Evolutionary conservation across 37 sponge, comb jelly and placozoan species (phyloP), one percentile per base, ranked within the genome.

Genomic region (Haliclona indistincta): DNA sequence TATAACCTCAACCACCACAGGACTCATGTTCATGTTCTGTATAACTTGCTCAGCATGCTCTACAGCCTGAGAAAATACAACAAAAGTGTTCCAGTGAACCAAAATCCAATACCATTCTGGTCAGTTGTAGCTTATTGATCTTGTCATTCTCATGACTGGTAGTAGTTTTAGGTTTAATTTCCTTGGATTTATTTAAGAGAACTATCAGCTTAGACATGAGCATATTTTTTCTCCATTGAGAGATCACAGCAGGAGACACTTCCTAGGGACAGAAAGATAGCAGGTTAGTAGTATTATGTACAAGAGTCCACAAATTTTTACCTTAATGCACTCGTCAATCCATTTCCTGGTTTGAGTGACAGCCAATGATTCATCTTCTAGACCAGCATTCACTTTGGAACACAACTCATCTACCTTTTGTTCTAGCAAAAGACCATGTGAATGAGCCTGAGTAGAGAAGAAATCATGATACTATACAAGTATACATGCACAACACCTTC

Each of bases 201-300:
- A 68, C n/a, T 38, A 84, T 80, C 68, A 97, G 73, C 38, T 73
- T 39, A 5, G 52, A 64, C 28, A 95, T 81, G 78, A 97, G 73
- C 30, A 54, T 67, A 22, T 97, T 95, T 56, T 87, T 93, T 43
- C 76, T 63, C 97, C 97, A 93, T 15, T 89, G 93, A 17, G 97
- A 92, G 39, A 96, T 91, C 15, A 85, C 53, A 43, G 93, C 62
- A 22, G 68, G 28, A 22, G 86, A 88, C 36, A 93, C 64, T 3
- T 84, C 90, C 94, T 93, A n/a, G n/a, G n/a, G n/a, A n/a, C n/a
- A n/a, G n/a, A n/a, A n/a, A n/a, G n/a, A n/a, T n/a, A n/a, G n/a
- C n/a, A n/a, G n/a, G n/a, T n/a, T n/a, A n/a, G n/a, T n/a, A n/a
- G n/a, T n/a, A n/a, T n/a, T n/a, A n/a, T n/a, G n/a, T n/a, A n/a